phyloP scores from a whole-genome alignment of 1,140 invertebrate species.

The Aphaenogaster floridana region DNA sequence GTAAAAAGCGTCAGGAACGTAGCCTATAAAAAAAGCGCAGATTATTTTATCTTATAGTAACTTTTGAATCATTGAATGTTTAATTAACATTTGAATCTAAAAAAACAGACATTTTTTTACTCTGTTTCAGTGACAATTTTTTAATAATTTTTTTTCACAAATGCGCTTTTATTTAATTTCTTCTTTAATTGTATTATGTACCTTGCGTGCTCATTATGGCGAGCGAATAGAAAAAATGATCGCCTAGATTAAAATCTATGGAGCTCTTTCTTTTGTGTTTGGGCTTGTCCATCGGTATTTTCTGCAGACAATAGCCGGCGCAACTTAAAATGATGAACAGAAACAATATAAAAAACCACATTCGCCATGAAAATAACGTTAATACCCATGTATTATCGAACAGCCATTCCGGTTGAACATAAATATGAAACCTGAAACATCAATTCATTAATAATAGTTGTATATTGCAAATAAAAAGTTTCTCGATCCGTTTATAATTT shows the following conservation, averaged over 20 bases:
- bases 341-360: slow-evolving; percentile 68
- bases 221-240: slow-evolving; percentile 76
- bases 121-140: background rate
- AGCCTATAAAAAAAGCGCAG: slow-evolving; percentile 59
- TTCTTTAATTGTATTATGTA: slow-evolving; percentile 40
- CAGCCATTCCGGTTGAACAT: slow-evolving; percentile 69
- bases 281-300: slow-evolving; percentile 8
- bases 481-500: background rate
- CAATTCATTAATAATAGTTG: slow-evolving; percentile 17
- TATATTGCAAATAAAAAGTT: background rate
- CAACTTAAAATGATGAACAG: slow-evolving; percentile 67
- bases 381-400: slow-evolving; percentile 74
- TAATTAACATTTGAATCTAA: background rate
- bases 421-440: slow-evolving; percentile 72
- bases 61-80: background rate
- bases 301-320: slow-evolving; percentile 69
- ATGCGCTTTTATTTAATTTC: background rate
- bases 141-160: slow-evolving; percentile 10
- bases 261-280: background rate
- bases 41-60: slow-evolving; percentile 12
- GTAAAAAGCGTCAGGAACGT: slow-evolving; percentile 56
- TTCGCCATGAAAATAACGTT: slow-evolving; percentile 62
- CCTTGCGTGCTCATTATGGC: slow-evolving; percentile 73
- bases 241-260: slow-evolving; percentile 63
- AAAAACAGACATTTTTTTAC: background rate